Percentiles rank a stretch among this genome's conserved stretches.
phyloP scores from a whole-genome alignment of 2,113 vertebrate genomes.

The Lepisosteus osseus region DNA sequence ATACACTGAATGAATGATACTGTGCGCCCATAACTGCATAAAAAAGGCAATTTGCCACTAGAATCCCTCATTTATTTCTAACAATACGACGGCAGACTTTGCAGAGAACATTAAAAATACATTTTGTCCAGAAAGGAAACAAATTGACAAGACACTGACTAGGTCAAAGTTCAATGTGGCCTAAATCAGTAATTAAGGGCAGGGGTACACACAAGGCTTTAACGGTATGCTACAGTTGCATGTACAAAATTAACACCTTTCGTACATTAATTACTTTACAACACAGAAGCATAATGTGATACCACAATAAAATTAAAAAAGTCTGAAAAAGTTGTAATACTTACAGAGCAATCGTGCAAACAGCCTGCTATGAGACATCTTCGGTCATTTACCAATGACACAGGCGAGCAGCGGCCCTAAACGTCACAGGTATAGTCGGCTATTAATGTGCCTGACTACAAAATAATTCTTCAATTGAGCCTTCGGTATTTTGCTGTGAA shows the following conservation, averaged over 20 bases:
- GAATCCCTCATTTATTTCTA: too few relatives aligned
- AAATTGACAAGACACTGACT: background rate
- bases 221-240: background rate
- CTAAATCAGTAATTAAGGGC: background rate
- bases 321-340: constrained; percentile 41
- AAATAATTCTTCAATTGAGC: background rate
- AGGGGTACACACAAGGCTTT: background rate
- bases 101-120: background rate
- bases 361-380: constrained; percentile 69
- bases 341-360: constrained; percentile 70
- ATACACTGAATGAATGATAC: too few relatives aligned
- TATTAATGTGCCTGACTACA: constrained; percentile 26
- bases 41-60: too few relatives aligned
- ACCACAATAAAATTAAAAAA: background rate
- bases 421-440: constrained; percentile 28
- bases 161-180: constrained; percentile 34
- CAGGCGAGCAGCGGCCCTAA: constrained; percentile 45
- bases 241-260: background rate
- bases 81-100: background rate
- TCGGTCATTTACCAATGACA: constrained; percentile 79
- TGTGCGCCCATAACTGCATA: too few relatives aligned
- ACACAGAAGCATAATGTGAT: background rate
- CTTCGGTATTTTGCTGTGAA: too few relatives aligned
- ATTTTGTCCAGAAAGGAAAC: background rate
- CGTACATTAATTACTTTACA: background rate